phyloP scores from a whole-genome alignment of 1,140 invertebrate species.

The Cyphomyrmex costatus region DNA sequence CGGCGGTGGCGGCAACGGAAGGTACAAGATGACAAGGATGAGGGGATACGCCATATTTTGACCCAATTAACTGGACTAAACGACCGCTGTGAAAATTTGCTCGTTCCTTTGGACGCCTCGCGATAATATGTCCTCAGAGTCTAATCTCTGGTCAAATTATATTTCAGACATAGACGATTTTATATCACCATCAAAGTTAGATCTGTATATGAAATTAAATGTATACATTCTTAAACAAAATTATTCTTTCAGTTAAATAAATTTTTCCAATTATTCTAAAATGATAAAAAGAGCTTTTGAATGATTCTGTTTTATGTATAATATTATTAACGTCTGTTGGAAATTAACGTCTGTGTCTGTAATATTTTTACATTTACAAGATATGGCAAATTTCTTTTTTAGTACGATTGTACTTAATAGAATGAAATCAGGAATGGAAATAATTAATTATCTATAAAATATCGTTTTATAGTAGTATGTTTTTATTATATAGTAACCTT shows the following conservation, averaged over 20 bases:
- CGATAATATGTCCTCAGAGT: not conserved
- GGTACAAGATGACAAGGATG: slow-evolving; percentile 74
- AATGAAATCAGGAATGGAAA: too few species aligned
- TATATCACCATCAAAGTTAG: not conserved
- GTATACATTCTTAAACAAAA: not conserved
- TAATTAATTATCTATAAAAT: too few species aligned
- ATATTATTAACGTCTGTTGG: not conserved
- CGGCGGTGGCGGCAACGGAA: slow-evolving; percentile 53
- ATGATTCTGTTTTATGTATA: not conserved
- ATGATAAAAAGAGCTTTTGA: not conserved
- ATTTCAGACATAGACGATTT: not conserved
- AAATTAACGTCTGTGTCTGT: not conserved
- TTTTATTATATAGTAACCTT: too few species aligned
- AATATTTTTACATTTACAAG: slow-evolving; percentile 1
- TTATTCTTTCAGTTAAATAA: not conserved
- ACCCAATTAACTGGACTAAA: slow-evolving; percentile 83
- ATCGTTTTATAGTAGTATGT: too few species aligned
- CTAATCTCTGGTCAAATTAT: not conserved
- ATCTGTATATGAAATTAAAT: slow-evolving; percentile 3
- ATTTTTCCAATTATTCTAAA: not conserved
- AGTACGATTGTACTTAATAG: too few species aligned
- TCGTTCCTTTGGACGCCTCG: slow-evolving; percentile 25
- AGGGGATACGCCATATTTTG: slow-evolving; percentile 81
- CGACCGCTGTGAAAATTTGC: slow-evolving; percentile 74
- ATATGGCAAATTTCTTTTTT: not conserved